Percentiles rank a stretch among this genome's conserved stretches.
These are phyloP conservation scores for Pandemis heparana DNA, from an alignment of 2,888 invertebrate genomes.

Conservation along the genomic window DNA sequence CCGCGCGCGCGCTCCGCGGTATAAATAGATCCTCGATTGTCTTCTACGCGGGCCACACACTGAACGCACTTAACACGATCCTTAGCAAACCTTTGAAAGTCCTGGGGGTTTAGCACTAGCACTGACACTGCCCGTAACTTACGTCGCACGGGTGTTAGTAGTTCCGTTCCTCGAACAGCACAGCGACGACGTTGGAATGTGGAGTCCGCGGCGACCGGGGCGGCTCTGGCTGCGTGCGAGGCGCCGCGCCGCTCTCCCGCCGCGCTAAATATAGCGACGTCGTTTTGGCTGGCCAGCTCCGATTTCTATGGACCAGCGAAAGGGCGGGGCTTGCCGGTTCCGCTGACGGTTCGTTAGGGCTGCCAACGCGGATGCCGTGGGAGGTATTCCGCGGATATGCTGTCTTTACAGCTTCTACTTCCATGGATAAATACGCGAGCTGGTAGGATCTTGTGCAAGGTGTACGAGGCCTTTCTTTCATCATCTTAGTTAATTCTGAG, in stretches of 20 bases:
- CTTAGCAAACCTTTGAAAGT: conserved; percentile 20
- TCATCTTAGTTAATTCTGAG: too few relatives aligned
- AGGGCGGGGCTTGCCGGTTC: conserved; percentile 63
- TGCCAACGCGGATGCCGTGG: conserved; percentile 21
- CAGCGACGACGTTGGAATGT: conserved; percentile 88
- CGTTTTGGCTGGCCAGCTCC: conserved; percentile 80
- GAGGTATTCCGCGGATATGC: conserved; percentile 9
- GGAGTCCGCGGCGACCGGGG: conserved; percentile 89
- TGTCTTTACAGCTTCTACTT: too few relatives aligned
- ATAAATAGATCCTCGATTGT: conserved; percentile 46
- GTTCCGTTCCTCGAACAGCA: conserved; percentile 81
- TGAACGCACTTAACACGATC: conserved; percentile 17
- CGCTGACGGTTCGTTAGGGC: conserved; percentile 48
- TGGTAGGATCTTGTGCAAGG: too few relatives aligned
- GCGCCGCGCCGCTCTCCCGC: conserved; percentile 52
- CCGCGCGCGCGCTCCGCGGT: conserved; percentile 57
- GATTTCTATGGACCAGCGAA: conserved; percentile 69
- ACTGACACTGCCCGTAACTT: conserved; percentile 75
- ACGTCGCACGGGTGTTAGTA: conserved; percentile 84
- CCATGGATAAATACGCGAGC: too few relatives aligned
- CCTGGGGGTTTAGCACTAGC: conserved; percentile 43
- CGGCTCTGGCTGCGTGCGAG: conserved; percentile 83
- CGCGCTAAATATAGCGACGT: conserved; percentile 73
- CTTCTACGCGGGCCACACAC: conserved; percentile 23
- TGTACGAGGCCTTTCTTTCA: too few relatives aligned